Conservation (phyloP, 2,888 invertebrate species). For the Chirona hameri region DNA sequence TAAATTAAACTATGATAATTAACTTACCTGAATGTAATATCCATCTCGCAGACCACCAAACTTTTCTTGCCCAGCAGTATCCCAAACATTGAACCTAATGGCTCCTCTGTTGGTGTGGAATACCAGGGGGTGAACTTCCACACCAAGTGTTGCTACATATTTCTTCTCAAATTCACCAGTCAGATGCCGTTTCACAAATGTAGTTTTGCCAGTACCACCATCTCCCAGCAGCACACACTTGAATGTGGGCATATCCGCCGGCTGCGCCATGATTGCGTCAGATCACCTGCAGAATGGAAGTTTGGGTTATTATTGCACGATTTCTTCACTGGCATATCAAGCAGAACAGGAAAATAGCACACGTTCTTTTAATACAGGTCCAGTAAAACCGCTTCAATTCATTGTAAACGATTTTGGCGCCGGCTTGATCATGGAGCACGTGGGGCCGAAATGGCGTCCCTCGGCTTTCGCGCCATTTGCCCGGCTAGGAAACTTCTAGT, state of each 20-base stretch:
- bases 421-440: not conserved
- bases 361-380: not conserved
- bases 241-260: conserved; percentile 76
- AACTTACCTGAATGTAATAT: conserved; percentile 97
- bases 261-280: conserved; percentile 1
- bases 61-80: conserved; percentile 99
- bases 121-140: conserved; percentile 96
- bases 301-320: no score
- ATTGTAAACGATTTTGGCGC: not conserved
- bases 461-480: not conserved
- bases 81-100: conserved; percentile 98
- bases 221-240: conserved; percentile 98
- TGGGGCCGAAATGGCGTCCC: conserved; percentile 13
- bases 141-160: conserved; percentile 98
- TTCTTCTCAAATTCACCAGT: conserved; percentile 99
- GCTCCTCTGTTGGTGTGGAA: conserved; percentile 98
- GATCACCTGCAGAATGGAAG: no score
- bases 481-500: not conserved
- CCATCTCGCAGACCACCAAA: conserved; percentile 98
- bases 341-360: not conserved
- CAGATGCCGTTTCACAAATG: conserved; percentile 98
- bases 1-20: no score
- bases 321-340: no score
- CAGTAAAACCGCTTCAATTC: no score
- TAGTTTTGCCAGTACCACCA: conserved; percentile 99